Evolutionary conservation across 2,888 invertebrate genomes (phyloP).

Genomic region (Brassicogethes aeneus): DNA sequence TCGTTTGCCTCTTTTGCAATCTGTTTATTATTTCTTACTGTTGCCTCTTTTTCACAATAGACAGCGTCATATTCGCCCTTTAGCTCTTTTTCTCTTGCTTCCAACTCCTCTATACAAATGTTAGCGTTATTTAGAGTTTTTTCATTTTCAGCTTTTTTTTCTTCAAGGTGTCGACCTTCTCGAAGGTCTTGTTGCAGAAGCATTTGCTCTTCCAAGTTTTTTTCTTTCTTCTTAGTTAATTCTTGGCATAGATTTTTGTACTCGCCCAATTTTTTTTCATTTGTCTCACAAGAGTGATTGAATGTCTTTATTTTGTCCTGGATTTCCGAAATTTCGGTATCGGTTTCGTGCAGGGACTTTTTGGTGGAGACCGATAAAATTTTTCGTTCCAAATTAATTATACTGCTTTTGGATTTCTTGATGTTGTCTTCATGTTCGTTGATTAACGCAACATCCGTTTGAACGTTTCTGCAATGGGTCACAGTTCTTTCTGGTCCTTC

Average conservation of each 20-base stretch:
- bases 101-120: slow-evolving; percentile 30
- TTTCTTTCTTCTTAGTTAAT: slow-evolving; percentile 52
- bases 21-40: slow-evolving; percentile 32
- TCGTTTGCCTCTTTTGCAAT: slow-evolving; percentile 40
- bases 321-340: slow-evolving; percentile 45
- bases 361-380: slow-evolving; percentile 33
- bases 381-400: slow-evolving; percentile 39
- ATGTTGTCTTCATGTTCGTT: slow-evolving; percentile 60
- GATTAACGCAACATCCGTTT: slow-evolving; percentile 67
- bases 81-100: slow-evolving; percentile 22
- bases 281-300: slow-evolving; percentile 42
- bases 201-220: slow-evolving; percentile 59
- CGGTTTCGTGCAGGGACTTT: slow-evolving; percentile 44
- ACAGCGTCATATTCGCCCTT: slow-evolving; percentile 27
- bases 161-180: slow-evolving; percentile 40
- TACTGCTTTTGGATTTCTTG: slow-evolving; percentile 42
- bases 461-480: slow-evolving; percentile 47
- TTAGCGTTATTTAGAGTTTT: slow-evolving; percentile 29
- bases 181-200: slow-evolving; percentile 54
- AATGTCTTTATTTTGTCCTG: slow-evolving; percentile 42
- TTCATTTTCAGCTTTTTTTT: slow-evolving; percentile 39
- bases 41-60: slow-evolving; percentile 19
- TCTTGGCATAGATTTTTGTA: slow-evolving; percentile 53
- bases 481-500: slow-evolving; percentile 42
- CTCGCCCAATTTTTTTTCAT: slow-evolving; percentile 41